Evolutionary conservation across 1,140 invertebrate genomes (phyloP).

Genomic region (Sinonovacula constricta): DNA sequence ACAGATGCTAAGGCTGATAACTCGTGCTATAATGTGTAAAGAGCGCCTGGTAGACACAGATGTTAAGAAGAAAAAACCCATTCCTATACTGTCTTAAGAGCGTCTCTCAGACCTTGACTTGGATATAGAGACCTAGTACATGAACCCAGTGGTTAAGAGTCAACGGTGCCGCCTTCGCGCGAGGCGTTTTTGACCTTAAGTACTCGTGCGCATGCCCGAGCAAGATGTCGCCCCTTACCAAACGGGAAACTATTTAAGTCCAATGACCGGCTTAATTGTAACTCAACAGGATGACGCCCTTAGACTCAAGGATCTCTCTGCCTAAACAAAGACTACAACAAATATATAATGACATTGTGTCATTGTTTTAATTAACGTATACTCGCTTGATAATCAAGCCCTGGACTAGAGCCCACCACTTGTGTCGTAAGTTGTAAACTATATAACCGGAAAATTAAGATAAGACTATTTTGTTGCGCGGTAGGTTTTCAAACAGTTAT

Average conservation of each 20-base stretch:
- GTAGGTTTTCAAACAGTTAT: no score
- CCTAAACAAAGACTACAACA: slow-evolving; percentile 30
- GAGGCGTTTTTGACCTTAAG: slow-evolving; percentile 24
- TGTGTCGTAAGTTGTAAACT: background rate
- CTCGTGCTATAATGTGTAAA: no score
- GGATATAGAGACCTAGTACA: no score
- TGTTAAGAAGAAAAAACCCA: no score
- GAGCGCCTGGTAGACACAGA: no score
- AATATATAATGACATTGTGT: slow-evolving; percentile 20
- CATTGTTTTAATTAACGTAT: slow-evolving; percentile 38
- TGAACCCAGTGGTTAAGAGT: no score
- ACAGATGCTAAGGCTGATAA: no score
- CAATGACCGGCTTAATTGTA: slow-evolving; percentile 23
- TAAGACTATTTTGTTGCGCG: no score
- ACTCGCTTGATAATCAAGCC: background rate
- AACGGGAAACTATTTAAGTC: slow-evolving; percentile 27
- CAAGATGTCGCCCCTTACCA: slow-evolving; percentile 6
- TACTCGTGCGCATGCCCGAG: slow-evolving; percentile 30
- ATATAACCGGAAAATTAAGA: slow-evolving; percentile 45
- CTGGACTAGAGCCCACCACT: background rate
- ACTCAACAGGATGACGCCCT: slow-evolving; percentile 26
- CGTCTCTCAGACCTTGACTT: no score
- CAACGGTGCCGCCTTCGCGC: slow-evolving; percentile 23
- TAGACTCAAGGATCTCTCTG: slow-evolving; percentile 22
- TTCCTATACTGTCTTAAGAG: no score